Evolutionary conservation across 2,888 invertebrate genomes (phyloP), one percentile per base, ranked within the genome.

Genomic region (Entomobrya proxima): DNA sequence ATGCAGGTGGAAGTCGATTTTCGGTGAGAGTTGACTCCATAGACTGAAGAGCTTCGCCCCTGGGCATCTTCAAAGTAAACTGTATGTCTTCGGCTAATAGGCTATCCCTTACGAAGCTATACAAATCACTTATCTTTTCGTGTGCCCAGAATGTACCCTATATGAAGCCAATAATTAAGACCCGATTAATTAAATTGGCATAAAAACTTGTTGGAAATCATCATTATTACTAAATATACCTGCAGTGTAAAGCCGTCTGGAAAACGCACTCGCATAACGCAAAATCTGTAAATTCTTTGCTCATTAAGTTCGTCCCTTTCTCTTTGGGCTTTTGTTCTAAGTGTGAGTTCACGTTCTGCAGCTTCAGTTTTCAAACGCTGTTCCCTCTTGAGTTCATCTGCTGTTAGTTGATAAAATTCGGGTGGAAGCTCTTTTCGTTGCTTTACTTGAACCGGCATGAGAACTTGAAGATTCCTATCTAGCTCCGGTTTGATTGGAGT

Each of bases 281-380:
- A 82, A 72, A 83, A 86, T 91, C 95, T 95, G 92, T 97, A 98
- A 92, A 95, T 95, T 79, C 95, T 93, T 91, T 96, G 94, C 91
- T 96, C 96, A 75, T 96, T 93, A 86, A 95, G 92, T 91, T 97
- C 97, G 87, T 98, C 97, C 88, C 96, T 95, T 91, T 98, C 98
- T 27, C 98, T 93, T 98, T 98, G 98, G 2, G 97, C 98, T 92
- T 97, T 98, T 0, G 98, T 98, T 90, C 97, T 93, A 7, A 99
- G 92, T 93, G 96, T 95, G 91, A 96, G 95, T 91, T 95, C 94
- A 91, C 94, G 95, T 91, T 98, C 98, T 47, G 96, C 93, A 1
- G 94, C 94, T 92, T 97, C 96, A 18, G 94, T 91, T 90, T 96
- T 96, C 91, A 94, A 91, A 90, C 95, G 95, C 89, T 96, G 95